Evolutionary conservation across 2,113 vertebrate species (phyloP).

Genomic region (Perccottus glenii): DNA sequence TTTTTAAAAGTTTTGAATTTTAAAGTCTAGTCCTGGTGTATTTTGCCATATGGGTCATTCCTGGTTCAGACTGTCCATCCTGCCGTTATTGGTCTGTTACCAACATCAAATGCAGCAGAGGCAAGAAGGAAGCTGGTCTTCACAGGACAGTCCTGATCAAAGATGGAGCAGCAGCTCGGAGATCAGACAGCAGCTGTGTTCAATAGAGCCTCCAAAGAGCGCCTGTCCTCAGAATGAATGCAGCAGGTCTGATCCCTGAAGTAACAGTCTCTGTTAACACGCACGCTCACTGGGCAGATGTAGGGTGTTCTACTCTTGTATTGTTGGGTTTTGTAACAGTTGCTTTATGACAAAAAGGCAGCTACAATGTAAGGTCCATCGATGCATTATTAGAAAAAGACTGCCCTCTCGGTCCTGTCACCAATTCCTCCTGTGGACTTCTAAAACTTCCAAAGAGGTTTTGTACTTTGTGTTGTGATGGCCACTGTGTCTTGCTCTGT

Average conservation of each 20-base stretch:
- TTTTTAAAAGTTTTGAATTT: no score
- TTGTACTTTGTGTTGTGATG: no score
- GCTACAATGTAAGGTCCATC: no score
- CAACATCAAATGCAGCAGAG: slow-evolving; percentile 38
- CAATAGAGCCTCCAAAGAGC: slow-evolving; percentile 16
- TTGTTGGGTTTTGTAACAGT: not conserved
- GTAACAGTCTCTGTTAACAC: slow-evolving; percentile 4
- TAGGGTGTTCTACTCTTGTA: not conserved
- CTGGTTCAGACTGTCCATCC: slow-evolving; percentile 33
- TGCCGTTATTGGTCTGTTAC: slow-evolving; percentile 4
- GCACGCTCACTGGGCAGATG: not conserved
- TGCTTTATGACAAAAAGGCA: no score
- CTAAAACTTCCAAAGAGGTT: no score
- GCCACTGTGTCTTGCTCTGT: no score
- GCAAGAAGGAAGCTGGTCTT: slow-evolving; percentile 11
- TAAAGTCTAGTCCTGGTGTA: no score
- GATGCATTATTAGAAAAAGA: no score
- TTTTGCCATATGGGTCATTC: no score
- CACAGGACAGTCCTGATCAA: slow-evolving; percentile 48
- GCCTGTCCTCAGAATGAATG: slow-evolving; percentile 34
- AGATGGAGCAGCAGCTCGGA: slow-evolving; percentile 50
- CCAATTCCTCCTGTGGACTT: no score
- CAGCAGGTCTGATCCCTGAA: slow-evolving; percentile 17
- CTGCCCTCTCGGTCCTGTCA: no score
- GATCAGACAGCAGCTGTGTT: slow-evolving; percentile 43